Evolutionary conservation across 53 echinoderm and acorn worm species (phyloP).

Genomic region (Zoroaster sp.): DNA sequence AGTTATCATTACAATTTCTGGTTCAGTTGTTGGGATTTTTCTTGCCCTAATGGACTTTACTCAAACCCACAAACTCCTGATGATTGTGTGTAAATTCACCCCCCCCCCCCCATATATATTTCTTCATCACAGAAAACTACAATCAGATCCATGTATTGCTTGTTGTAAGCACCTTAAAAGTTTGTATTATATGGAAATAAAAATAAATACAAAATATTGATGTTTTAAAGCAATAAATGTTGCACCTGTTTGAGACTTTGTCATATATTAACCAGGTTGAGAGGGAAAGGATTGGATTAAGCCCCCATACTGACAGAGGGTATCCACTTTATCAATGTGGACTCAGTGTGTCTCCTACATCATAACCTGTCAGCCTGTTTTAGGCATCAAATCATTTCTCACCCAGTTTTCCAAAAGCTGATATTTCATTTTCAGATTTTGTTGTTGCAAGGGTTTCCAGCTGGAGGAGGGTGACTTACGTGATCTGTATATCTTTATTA

Average conservation of each 20-base stretch:
- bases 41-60: too few relatives aligned
- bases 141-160: not conserved
- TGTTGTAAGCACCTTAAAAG: too few relatives aligned
- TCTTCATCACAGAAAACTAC: not conserved
- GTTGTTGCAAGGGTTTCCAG: not conserved
- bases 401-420: not conserved
- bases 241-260: conserved; percentile 21
- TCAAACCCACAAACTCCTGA: too few relatives aligned
- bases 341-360: not conserved
- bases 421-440: not conserved
- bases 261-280: not conserved
- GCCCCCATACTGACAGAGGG: conserved; percentile 4
- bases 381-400: not conserved
- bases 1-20: too few relatives aligned
- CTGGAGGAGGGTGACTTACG: not conserved
- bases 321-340: not conserved
- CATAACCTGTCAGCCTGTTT: not conserved
- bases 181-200: too few relatives aligned
- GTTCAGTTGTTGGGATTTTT: too few relatives aligned
- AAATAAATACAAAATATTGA: too few relatives aligned
- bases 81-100: too few relatives aligned
- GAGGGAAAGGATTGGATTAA: not conserved
- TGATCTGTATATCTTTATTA: not conserved
- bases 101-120: not conserved
- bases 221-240: not conserved